Conservation (phyloP, 2,888 invertebrate species). For the Agonopterix heracliana region DNA sequence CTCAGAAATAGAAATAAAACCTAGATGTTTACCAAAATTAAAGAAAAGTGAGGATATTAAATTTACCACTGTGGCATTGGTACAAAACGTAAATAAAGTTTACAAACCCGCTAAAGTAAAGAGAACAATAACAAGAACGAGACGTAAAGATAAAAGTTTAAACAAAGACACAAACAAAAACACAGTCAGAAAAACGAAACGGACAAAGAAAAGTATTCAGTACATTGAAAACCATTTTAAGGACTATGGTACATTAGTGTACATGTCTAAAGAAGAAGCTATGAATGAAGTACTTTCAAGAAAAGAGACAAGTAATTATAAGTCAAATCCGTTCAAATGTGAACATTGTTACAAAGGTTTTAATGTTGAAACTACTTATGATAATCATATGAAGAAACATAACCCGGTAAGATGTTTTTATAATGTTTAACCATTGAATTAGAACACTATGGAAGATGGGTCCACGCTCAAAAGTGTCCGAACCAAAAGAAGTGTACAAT, state of each 20-base stretch:
- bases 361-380: conserved; percentile 26
- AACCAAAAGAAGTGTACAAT: too few species aligned
- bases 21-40: too few species aligned
- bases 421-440: too few species aligned
- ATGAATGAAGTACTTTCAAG: conserved; percentile 29
- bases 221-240: conserved; percentile 23
- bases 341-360: conserved; percentile 35
- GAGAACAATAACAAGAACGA: too few species aligned
- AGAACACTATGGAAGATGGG: too few species aligned
- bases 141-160: too few species aligned
- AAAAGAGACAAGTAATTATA: conserved; percentile 36
- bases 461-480: too few species aligned
- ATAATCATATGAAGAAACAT: conserved; percentile 38
- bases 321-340: conserved; percentile 30
- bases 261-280: conserved; percentile 33
- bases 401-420: conserved; percentile 22
- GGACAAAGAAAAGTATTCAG: neutral
- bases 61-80: too few species aligned
- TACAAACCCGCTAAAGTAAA: too few species aligned
- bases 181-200: neutral
- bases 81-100: too few species aligned
- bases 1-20: too few species aligned
- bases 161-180: neutral
- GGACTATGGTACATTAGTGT: conserved; percentile 28
- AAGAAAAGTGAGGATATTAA: too few species aligned